Evolutionary conservation across 35 echinoderm and acorn worm species (phyloP).

Genomic region (Holothuria glaberrima): DNA sequence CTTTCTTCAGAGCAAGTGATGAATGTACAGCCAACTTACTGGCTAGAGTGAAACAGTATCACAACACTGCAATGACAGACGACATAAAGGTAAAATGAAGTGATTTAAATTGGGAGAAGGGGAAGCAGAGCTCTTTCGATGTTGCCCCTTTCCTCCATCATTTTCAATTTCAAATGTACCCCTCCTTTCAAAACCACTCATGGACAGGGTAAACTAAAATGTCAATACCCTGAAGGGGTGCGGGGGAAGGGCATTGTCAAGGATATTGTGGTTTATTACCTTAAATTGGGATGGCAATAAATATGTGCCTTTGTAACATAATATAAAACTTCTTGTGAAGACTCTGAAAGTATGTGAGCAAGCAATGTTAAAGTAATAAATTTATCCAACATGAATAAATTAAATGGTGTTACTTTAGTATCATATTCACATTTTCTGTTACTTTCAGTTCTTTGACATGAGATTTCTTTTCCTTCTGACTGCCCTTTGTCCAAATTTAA

Average conservation of each 20-base stretch:
- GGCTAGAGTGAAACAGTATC: conserved; percentile 39
- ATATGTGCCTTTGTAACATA: no score
- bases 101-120: not conserved
- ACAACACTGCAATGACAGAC: conserved; percentile 40
- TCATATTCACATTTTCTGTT: not conserved
- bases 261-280: no score
- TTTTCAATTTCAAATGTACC: not conserved
- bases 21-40: conserved; percentile 47
- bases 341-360: no score
- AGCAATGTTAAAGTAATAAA: no score
- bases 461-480: conserved; percentile 86
- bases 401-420: no score
- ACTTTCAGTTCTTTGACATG: conserved; percentile 82
- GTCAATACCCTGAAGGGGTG: no score
- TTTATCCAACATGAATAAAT: no score
- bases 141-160: not conserved
- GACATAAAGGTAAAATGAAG: conserved; percentile 23
- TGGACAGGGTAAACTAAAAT: no score
- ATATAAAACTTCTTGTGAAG: no score
- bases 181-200: not conserved
- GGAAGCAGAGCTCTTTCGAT: not conserved
- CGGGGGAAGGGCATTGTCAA: no score
- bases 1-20: conserved; percentile 21
- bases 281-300: no score
- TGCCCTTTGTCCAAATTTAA: conserved; percentile 76